Conservation (phyloP, 2,888 invertebrate species). For the Epiblema foenella region DNA sequence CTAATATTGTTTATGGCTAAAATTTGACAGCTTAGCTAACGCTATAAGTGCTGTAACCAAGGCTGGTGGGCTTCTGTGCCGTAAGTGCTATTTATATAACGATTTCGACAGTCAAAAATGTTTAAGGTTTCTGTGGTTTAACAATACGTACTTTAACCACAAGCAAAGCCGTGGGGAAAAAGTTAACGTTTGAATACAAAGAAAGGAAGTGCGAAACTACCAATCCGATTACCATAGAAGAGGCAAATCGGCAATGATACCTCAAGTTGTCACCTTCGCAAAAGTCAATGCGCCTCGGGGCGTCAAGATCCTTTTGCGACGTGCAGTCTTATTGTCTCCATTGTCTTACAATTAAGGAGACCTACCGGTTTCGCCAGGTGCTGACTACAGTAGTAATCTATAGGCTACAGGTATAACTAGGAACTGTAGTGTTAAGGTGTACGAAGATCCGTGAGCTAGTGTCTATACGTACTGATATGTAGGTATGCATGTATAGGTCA, state of each 20-base stretch:
- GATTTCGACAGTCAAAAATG: neutral
- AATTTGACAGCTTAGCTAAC: too few species aligned
- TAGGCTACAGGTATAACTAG: neutral
- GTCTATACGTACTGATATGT: too few species aligned
- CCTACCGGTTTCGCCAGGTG: slow-evolving; percentile 21
- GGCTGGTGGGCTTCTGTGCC: neutral
- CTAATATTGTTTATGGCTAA: too few species aligned
- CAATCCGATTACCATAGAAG: slow-evolving; percentile 30
- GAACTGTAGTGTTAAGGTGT: too few species aligned
- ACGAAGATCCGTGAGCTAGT: too few species aligned
- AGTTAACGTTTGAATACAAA: slow-evolving; percentile 20
- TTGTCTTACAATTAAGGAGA: slow-evolving; percentile 37
- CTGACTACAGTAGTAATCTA: neutral
- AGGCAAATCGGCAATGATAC: neutral
- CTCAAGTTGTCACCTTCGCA: slow-evolving; percentile 24
- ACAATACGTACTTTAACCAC: neutral
- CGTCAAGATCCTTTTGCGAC: slow-evolving; percentile 25
- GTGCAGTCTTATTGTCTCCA: slow-evolving; percentile 27
- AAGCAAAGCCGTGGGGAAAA: neutral
- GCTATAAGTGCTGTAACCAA: too few species aligned
- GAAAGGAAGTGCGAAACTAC: slow-evolving; percentile 21
- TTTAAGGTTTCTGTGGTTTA: neutral
- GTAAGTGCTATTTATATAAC: too few species aligned
- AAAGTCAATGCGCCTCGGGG: slow-evolving; percentile 22
- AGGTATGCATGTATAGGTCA: too few species aligned